phyloP scores from a whole-genome alignment of 1,140 invertebrate genomes.

The Monochamus saltuarius region DNA sequence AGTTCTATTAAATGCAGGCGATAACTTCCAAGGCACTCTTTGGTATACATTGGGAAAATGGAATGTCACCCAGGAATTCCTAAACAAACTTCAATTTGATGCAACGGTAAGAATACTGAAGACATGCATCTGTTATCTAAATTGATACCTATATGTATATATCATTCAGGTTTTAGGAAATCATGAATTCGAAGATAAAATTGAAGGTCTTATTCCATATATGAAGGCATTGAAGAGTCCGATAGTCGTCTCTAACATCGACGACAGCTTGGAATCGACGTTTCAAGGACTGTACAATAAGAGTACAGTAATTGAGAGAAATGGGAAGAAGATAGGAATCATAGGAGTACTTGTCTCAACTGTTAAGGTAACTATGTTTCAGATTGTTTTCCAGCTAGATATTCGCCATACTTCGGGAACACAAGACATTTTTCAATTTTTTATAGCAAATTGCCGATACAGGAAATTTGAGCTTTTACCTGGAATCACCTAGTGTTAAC shows the following conservation, averaged over 20 bases:
- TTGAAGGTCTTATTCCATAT: conserved; percentile 75
- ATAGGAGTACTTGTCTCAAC: conserved; percentile 74
- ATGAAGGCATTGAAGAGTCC: conserved; percentile 63
- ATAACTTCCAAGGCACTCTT: conserved; percentile 82
- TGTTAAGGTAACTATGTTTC: conserved; percentile 66
- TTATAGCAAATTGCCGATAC: conserved; percentile 44
- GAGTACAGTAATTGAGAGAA: conserved; percentile 60
- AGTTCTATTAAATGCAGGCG: conserved; percentile 78
- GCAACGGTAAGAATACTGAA: conserved; percentile 64
- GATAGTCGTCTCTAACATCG: conserved; percentile 76
- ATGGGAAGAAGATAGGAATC: conserved; percentile 70
- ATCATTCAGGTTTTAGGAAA: conserved; percentile 75
- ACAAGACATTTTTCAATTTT: no score
- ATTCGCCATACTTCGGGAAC: no score
- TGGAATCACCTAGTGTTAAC: conserved; percentile 51
- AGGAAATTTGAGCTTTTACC: conserved; percentile 54
- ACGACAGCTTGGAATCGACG: conserved; percentile 67
- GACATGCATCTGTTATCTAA: no score
- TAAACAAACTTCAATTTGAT: conserved; percentile 76
- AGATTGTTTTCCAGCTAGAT: no score
- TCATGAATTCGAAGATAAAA: conserved; percentile 84
- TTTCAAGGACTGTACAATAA: conserved; percentile 63
- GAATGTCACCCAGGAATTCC: conserved; percentile 71
- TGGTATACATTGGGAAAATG: conserved; percentile 79
- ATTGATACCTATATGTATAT: no score